These are phyloP conservation scores for Hypomesus transpacificus DNA, from an alignment of 2,113 vertebrate genomes.

Conservation along the genomic window DNA sequence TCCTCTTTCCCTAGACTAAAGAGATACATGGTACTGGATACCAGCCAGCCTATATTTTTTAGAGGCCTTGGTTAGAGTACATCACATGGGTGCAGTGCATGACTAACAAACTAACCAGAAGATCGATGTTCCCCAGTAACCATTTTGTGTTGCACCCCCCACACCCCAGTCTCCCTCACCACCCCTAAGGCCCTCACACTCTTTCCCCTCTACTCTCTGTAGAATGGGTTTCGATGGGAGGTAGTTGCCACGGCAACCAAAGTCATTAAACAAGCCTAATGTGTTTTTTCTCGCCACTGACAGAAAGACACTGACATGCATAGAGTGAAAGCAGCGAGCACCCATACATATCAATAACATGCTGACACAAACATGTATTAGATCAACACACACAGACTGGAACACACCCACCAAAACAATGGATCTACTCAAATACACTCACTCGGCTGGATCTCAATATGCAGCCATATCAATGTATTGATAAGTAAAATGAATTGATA, in stretches of 20 bases:
- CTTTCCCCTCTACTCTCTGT: slow-evolving; percentile 46
- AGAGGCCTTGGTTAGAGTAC: too few relatives aligned
- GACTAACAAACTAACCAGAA: slow-evolving; percentile 19
- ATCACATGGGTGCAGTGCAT: neutral
- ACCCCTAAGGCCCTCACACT: slow-evolving; percentile 31
- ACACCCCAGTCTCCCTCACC: slow-evolving; percentile 21
- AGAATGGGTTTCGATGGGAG: slow-evolving; percentile 60
- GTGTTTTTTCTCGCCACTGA: slow-evolving; percentile 48
- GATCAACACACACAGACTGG: slow-evolving; percentile 2
- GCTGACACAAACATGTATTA: slow-evolving; percentile 6
- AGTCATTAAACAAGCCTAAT: slow-evolving; percentile 73
- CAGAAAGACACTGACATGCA: slow-evolving; percentile 42
- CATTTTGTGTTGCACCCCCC: slow-evolving; percentile 18
- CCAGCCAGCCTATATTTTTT: too few relatives aligned
- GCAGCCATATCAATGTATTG: too few relatives aligned
- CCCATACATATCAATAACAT: neutral
- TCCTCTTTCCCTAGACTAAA: slow-evolving; percentile 30
- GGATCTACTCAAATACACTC: slow-evolving; percentile 11
- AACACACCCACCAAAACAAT: slow-evolving; percentile 9
- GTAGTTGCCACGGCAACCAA: slow-evolving; percentile 73
- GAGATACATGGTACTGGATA: too few relatives aligned
- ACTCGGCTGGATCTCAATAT: neutral
- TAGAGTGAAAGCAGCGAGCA: slow-evolving; percentile 20
- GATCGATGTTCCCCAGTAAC: slow-evolving; percentile 3
- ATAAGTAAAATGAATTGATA: too few relatives aligned